Conservation (phyloP, 2,797 vertebrate species). For the Lepus oiostolus region DNA sequence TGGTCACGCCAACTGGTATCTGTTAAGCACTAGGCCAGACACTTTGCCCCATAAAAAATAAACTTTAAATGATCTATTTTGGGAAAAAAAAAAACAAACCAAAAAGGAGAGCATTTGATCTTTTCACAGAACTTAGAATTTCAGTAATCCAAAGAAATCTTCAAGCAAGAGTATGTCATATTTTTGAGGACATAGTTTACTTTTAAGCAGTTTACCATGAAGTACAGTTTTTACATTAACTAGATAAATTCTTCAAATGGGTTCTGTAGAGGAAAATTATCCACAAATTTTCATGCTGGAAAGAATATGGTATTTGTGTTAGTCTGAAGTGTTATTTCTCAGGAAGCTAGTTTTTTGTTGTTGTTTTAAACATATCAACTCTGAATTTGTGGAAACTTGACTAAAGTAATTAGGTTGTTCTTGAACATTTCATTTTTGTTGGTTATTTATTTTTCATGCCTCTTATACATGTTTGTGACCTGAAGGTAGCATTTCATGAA, state of each 20-base stretch:
- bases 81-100: neutral
- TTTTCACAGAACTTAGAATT: conserved; percentile 55
- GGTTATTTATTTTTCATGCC: neutral
- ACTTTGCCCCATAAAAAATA: neutral
- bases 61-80: conserved; percentile 51
- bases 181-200: conserved; percentile 63
- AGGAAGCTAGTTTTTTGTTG: conserved; percentile 63
- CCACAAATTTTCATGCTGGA: conserved; percentile 47
- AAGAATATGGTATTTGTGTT: conserved; percentile 63
- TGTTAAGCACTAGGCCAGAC: too few relatives aligned
- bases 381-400: conserved; percentile 57
- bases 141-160: conserved; percentile 39
- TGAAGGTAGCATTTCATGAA: conserved; percentile 52
- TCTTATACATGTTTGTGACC: conserved; percentile 36
- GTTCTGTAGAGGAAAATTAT: conserved; percentile 48
- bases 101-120: conserved; percentile 20
- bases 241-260: conserved; percentile 46
- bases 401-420: conserved; percentile 14
- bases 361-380: conserved; percentile 10
- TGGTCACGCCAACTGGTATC: too few relatives aligned
- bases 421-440: neutral
- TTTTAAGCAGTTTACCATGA: conserved; percentile 56
- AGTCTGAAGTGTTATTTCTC: conserved; percentile 63
- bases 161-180: conserved; percentile 13
- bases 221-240: conserved; percentile 52